A percentile compares a stretch with the other conserved stretches of the same genome.
phyloP scores from a whole-genome alignment of 1,140 invertebrate species.

The Drosophila pruinosa region DNA sequence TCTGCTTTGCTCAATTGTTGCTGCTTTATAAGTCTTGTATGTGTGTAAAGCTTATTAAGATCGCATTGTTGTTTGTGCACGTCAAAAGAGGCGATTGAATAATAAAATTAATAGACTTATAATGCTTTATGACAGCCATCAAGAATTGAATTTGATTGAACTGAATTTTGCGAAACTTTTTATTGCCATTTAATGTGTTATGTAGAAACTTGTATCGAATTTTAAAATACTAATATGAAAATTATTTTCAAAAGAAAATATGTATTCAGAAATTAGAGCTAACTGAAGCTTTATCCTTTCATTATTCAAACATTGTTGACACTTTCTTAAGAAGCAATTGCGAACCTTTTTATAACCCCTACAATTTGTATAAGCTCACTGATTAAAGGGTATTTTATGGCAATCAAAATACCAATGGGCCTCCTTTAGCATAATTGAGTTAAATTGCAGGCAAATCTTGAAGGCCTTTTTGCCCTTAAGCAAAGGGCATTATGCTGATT shows the following conservation, averaged over 20 bases:
- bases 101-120: not conserved
- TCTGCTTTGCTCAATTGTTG: no score
- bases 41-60: not conserved
- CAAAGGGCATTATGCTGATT: not conserved
- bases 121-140: not conserved
- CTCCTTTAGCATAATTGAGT: not conserved
- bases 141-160: not conserved
- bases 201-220: not conserved
- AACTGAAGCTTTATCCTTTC: no score
- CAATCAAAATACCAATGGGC: not conserved
- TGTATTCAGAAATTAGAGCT: not conserved
- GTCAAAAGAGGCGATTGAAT: not conserved
- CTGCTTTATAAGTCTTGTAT: not conserved
- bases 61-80: not conserved
- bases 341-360: not conserved
- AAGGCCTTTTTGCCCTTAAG: not conserved
- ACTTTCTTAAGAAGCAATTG: not conserved
- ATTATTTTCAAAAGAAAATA: no score
- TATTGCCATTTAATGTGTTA: not conserved
- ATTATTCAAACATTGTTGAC: not conserved
- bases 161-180: no score
- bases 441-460: conserved; percentile 3
- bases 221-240: no score
- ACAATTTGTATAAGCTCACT: not conserved
- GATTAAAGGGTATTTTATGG: not conserved